Conservation (phyloP, 2,113 vertebrate genomes). For the Clarias gariepinus region DNA sequence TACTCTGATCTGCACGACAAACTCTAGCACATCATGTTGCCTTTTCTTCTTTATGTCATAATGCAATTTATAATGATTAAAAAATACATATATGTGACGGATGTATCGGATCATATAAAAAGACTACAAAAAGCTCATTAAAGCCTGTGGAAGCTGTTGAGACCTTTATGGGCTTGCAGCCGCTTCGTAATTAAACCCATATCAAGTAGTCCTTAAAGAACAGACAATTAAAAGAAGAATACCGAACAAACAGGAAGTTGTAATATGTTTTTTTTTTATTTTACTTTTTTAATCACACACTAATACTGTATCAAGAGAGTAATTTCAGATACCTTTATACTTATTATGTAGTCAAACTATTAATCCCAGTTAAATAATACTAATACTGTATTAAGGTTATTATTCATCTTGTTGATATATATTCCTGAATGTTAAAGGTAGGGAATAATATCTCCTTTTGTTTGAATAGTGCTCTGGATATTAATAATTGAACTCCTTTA, state of each 20-base stretch:
- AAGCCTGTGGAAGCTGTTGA: slow-evolving; percentile 52
- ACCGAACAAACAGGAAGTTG: slow-evolving; percentile 31
- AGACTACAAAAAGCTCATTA: slow-evolving; percentile 72
- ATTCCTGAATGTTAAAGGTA: slow-evolving; percentile 22
- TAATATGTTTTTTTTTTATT: background rate
- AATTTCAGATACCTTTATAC: background rate
- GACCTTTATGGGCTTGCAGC: slow-evolving; percentile 47
- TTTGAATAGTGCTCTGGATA: slow-evolving; percentile 27
- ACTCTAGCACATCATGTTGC: slow-evolving; percentile 47
- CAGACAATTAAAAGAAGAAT: slow-evolving; percentile 53
- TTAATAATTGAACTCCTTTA: slow-evolving; percentile 36
- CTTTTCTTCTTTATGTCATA: slow-evolving; percentile 45
- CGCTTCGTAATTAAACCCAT: slow-evolving; percentile 48
- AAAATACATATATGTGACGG: slow-evolving; percentile 56
- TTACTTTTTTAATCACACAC: background rate
- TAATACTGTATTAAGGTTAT: background rate
- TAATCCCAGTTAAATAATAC: background rate
- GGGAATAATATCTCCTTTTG: slow-evolving; percentile 4
- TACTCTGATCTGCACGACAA: slow-evolving; percentile 63
- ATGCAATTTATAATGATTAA: slow-evolving; percentile 57
- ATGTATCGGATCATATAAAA: slow-evolving; percentile 60
- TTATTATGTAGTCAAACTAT: background rate
- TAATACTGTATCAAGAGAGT: background rate
- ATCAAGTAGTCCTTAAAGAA: slow-evolving; percentile 46
- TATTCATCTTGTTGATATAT: slow-evolving; percentile 22